phyloP scores from a whole-genome alignment of 2,797 vertebrate species.

The Ctenopoma multispine region DNA sequence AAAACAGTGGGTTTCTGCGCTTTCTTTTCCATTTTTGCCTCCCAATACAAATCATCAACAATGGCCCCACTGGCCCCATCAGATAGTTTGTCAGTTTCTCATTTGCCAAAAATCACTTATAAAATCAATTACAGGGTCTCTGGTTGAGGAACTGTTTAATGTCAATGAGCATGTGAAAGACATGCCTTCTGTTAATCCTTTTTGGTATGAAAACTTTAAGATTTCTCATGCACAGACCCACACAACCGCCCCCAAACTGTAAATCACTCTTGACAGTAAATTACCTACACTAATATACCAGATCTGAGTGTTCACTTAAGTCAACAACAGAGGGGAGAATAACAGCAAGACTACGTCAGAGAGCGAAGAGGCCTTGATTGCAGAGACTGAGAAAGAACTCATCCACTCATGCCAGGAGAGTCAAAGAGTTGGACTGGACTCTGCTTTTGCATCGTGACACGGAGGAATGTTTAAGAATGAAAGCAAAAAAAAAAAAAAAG shows the following conservation, averaged over 20 bases:
- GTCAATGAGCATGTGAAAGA: conserved; percentile 55
- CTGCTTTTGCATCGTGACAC: conserved; percentile 68
- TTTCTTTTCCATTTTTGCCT: conserved; percentile 64
- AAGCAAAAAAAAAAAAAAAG: conserved; percentile 50
- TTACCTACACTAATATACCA: conserved; percentile 67
- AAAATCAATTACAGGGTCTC: conserved; percentile 53
- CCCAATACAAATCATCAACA: conserved; percentile 56
- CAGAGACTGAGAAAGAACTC: conserved; percentile 73
- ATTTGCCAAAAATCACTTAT: conserved; percentile 67
- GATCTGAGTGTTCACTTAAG: conserved; percentile 64
- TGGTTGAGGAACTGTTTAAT: conserved; percentile 52
- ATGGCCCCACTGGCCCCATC: conserved; percentile 53
- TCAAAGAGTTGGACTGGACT: conserved; percentile 66
- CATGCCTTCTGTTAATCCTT: conserved; percentile 55
- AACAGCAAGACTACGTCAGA: conserved; percentile 69
- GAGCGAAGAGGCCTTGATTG: conserved; percentile 72
- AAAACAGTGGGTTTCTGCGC: conserved; percentile 61
- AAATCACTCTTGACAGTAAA: conserved; percentile 69
- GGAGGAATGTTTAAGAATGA: conserved; percentile 76
- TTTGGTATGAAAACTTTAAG: conserved; percentile 65
- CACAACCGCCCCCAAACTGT: conserved; percentile 46
- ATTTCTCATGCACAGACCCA: conserved; percentile 52
- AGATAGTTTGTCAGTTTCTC: conserved; percentile 37
- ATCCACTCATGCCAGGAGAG: conserved; percentile 71
- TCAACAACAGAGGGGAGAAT: conserved; percentile 67